Percentiles rank a stretch among this genome's conserved stretches.
phyloP scores from a whole-genome alignment of 2,888 invertebrate genomes.

The Trissolcus japonicus region DNA sequence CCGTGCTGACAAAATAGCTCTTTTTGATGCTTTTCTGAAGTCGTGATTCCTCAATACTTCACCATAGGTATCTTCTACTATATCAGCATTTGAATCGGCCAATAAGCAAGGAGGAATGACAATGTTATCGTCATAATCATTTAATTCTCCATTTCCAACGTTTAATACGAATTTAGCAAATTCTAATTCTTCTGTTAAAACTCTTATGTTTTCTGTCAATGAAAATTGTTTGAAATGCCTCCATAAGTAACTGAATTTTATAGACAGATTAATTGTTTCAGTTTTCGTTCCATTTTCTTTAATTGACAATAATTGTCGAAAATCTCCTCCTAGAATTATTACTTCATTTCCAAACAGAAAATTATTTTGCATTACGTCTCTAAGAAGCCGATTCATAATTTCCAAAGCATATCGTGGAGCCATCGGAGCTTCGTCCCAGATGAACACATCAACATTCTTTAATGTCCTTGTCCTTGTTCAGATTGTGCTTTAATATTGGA shows the following conservation, averaged over 20 bases:
- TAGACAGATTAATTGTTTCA: background rate
- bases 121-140: slow-evolving; percentile 9
- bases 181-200: slow-evolving; percentile 11
- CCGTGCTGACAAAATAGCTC: slow-evolving; percentile 11
- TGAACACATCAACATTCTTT: slow-evolving; percentile 23
- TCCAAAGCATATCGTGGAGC: slow-evolving; percentile 12
- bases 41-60: slow-evolving; percentile 6
- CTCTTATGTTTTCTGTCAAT: slow-evolving; percentile 12
- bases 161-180: slow-evolving; percentile 12
- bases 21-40: slow-evolving; percentile 5
- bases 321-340: background rate
- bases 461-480: slow-evolving; percentile 39
- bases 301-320: background rate
- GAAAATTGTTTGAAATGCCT: slow-evolving; percentile 4
- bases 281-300: background rate
- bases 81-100: slow-evolving; percentile 2
- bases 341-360: background rate
- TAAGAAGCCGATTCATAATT: slow-evolving; percentile 12
- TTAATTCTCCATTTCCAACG: slow-evolving; percentile 7
- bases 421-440: background rate
- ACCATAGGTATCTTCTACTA: slow-evolving; percentile 3
- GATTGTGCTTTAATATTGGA: slow-evolving; percentile 59
- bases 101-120: slow-evolving; percentile 8
- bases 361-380: slow-evolving; percentile 18
- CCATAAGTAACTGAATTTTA: background rate